Evolutionary conservation across 2,888 invertebrate species (phyloP), one percentile per base, ranked within the genome.

Genomic region (Unio delphinus): DNA sequence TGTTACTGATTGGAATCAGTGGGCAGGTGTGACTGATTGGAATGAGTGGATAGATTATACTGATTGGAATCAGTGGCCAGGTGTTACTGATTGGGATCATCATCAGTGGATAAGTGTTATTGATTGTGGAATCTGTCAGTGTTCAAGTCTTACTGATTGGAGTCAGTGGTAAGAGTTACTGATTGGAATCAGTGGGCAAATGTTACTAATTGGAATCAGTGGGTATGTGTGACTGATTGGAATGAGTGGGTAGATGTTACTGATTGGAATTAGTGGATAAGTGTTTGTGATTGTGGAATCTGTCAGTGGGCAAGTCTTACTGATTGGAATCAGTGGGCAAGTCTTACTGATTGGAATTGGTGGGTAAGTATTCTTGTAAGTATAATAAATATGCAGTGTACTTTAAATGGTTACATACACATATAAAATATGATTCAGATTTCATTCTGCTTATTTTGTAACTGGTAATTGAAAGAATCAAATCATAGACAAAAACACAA

Each of bases 141-240:
- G 76, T 73, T 73, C 74, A 74, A 11, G 75, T 26, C n/a, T 7
- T 76, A 17, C 67, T 76, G 4, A 64, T 76, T 67, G 76, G 74
- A 64, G 68, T 76, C 28, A 76, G 74, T 70, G 76, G 76, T 76
- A 72, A 15, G 75, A 17, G 28, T 7, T 76, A 17, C 65, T 76
- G 4, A 64, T 76, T 67, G 76, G 74, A 64, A 70, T 76, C 28
- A 76, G 76, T 70, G 76, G 76, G 76, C 72, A 74, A 15, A 73
- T 30, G 20, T 8, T 76, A 18, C 67, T 76, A 0, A 64, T 76
- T 67, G 74, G 74, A 64, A 70, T 76, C 28, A 76, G 76, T 70
- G 76, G 76, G 74, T 72, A 74, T 7, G 71, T 30, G 7, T 30
- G 5, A 30, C 30, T 30, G 30, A 30, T 30, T 30, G 30, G 4